phyloP scores from a whole-genome alignment of 2,888 invertebrate genomes.

The Microctonus aethiopoides region DNA sequence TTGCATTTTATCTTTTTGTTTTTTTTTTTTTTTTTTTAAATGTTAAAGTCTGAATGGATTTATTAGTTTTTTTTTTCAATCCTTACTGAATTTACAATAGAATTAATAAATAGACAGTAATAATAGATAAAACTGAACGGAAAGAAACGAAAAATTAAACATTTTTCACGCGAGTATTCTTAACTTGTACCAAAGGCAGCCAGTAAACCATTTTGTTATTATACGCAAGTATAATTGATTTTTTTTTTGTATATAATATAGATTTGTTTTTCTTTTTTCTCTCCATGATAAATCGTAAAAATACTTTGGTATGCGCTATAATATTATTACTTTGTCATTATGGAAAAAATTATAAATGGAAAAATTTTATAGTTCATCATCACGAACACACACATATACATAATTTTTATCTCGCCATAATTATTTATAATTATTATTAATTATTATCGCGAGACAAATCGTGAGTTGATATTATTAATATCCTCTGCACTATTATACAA shows the following conservation, averaged over 20 bases:
- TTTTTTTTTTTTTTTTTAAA: neutral
- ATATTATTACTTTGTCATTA: slow-evolving; percentile 35
- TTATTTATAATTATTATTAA: slow-evolving; percentile 5
- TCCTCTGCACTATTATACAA: neutral
- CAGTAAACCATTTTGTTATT: slow-evolving; percentile 37
- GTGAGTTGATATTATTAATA: neutral
- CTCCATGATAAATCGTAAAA: slow-evolving; percentile 10
- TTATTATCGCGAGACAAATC: neutral
- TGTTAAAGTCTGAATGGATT: neutral
- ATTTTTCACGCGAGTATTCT: slow-evolving; percentile 37
- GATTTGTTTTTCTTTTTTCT: slow-evolving; percentile 11
- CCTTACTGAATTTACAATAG: neutral
- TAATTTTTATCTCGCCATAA: slow-evolving; percentile 34
- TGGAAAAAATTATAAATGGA: slow-evolving; percentile 34
- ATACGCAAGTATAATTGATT: slow-evolving; percentile 23
- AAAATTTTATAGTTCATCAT: slow-evolving; percentile 40
- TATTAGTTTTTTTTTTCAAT: neutral
- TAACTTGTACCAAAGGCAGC: slow-evolving; percentile 43
- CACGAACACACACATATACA: slow-evolving; percentile 18
- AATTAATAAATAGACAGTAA: neutral
- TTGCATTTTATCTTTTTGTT: neutral
- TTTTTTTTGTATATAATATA: slow-evolving; percentile 38
- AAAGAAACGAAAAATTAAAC: neutral
- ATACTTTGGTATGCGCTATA: slow-evolving; percentile 16
- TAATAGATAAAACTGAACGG: neutral